Percentiles rank a stretch among this genome's conserved stretches.
These are phyloP conservation scores for Himalopsyche tibetana DNA, from an alignment of 2,888 invertebrate species.

Conservation along the genomic window DNA sequence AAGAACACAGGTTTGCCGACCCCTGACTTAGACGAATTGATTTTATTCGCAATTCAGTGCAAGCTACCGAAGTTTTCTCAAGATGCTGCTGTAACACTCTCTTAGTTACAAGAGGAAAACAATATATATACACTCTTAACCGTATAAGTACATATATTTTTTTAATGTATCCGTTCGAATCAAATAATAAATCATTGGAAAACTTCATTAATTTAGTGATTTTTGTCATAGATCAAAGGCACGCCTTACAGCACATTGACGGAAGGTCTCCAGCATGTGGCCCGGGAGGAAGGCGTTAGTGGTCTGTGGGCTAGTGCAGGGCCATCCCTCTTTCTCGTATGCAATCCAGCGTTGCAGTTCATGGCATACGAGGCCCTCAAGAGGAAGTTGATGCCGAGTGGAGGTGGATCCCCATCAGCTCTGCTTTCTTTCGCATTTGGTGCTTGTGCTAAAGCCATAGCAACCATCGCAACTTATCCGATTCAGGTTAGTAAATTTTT, in stretches of 20 bases:
- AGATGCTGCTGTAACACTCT: no score
- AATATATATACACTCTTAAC: no score
- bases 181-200: no score
- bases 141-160: no score
- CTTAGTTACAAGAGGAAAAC: no score
- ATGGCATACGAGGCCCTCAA: conserved; percentile 94
- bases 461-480: conserved; percentile 93
- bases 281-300: conserved; percentile 83
- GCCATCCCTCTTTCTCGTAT: conserved; percentile 90
- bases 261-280: conserved; percentile 84
- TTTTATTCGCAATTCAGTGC: no score
- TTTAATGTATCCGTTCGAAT: no score
- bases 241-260: conserved; percentile 74
- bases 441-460: conserved; percentile 90
- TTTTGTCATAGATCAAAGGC: conserved; percentile 68
- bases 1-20: no score
- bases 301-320: conserved; percentile 90
- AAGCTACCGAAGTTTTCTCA: no score
- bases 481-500: conserved; percentile 76
- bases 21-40: no score
- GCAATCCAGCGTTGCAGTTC: conserved; percentile 94
- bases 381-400: conserved; percentile 78
- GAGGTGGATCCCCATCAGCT: conserved; percentile 76
- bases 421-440: conserved; percentile 83
- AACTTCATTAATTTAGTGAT: no score